Conservation (phyloP, 2,113 vertebrate genomes). For the Rhea pennata region DNA sequence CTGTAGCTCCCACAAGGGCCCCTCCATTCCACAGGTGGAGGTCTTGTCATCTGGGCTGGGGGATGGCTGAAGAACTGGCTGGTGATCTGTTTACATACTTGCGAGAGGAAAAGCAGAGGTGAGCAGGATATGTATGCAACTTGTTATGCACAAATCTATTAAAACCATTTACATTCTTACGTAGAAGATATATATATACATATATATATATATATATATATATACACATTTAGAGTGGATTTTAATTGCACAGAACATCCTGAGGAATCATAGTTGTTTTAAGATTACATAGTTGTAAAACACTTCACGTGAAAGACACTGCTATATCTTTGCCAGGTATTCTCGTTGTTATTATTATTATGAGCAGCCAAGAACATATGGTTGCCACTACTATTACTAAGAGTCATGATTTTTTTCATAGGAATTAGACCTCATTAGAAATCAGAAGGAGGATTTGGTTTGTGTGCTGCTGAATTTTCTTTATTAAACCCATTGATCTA, state of each 20-base stretch:
- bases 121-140: not conserved
- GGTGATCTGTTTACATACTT: not conserved
- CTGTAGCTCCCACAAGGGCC: not conserved
- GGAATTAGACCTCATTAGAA: conserved; percentile 3
- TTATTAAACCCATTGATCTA: not conserved
- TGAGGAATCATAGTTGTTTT: not conserved
- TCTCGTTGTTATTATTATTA: not conserved
- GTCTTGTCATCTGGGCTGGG: not conserved
- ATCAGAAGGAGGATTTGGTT: conserved; percentile 15
- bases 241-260: not conserved
- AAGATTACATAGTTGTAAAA: not conserved
- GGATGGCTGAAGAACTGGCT: not conserved
- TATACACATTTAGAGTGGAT: not conserved
- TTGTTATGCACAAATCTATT: not conserved
- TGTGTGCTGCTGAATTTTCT: conserved; percentile 3
- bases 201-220: not conserved
- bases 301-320: not conserved
- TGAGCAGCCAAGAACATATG: not conserved
- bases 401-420: not conserved
- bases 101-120: not conserved
- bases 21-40: not conserved
- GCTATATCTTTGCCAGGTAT: not conserved
- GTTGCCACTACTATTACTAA: not conserved
- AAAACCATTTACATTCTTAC: not conserved
- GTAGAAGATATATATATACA: not conserved